Conservation (phyloP, 1,140 invertebrate genomes). For the Lanistes nyassanus region DNA sequence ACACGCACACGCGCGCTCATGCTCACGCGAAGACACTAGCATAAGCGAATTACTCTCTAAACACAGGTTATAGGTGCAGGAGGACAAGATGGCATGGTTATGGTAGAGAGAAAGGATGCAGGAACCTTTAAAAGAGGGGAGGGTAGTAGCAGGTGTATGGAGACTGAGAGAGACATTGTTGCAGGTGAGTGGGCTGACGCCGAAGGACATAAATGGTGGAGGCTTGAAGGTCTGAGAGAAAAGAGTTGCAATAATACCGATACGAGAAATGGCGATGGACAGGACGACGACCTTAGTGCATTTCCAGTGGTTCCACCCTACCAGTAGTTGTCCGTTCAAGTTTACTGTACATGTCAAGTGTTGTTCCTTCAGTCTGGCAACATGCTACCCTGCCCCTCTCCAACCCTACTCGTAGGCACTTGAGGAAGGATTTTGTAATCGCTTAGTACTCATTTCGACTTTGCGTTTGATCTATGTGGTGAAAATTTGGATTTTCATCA, state of each 20-base stretch:
- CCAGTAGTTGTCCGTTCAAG: neutral
- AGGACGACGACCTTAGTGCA: neutral
- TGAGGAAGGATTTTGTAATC: too few relatives aligned
- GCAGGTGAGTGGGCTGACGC: neutral
- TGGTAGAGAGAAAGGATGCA: neutral
- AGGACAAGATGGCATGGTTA: neutral
- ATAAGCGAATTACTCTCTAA: neutral
- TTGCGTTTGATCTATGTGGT: too few relatives aligned
- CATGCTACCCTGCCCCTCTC: too few relatives aligned
- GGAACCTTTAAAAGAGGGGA: neutral
- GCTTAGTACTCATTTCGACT: too few relatives aligned
- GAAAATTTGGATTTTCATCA: too few relatives aligned
- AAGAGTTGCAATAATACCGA: neutral
- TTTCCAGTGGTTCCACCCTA: neutral
- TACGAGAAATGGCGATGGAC: neutral
- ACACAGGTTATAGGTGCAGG: neutral
- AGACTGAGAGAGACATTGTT: neutral
- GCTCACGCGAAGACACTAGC: neutral
- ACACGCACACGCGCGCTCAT: neutral
- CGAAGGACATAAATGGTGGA: neutral
- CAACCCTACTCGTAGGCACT: too few relatives aligned
- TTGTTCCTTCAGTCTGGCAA: neutral
- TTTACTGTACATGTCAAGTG: neutral
- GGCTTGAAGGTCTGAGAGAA: neutral
- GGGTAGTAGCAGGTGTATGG: neutral